Base-by-base conservation (phyloP, 2,113 vertebrate species). In the Bufo bufo region DNA sequence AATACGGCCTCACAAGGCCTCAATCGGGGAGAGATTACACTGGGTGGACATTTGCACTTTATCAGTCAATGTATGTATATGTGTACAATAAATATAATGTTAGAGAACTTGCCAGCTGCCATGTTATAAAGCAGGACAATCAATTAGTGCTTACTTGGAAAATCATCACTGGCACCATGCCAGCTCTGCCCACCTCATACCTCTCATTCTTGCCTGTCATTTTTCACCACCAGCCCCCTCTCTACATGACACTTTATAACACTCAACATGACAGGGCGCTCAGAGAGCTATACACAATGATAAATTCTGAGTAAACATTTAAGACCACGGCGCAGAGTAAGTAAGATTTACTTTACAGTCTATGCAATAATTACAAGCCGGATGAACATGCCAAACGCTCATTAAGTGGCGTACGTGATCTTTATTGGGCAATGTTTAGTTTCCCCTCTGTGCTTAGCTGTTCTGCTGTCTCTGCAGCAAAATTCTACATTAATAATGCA, bases 401-500 rank as follows among this genome's bases (percentile, higher is more conserved):
- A 11, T 81, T 50, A 83, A 33, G 61, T 7, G 14, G 43, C 16
- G 20, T 81, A 33, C 69, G 47, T n/a, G 50, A 65, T 83, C 61
- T 83, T n/a, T 52, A 83, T 52, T 50, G 23, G 54, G 43, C 58
- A 49, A 49, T 10, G 80, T 65, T 63, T 63, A 47, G 33, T 50
- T 33, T 2, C 47, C 12, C 71, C 45, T 14, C 33, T 86, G 49
- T 63, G 4, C 47, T 86, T 74, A 61, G 45, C 63, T 69, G 20
- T 77, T 79, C 61, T 69, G 65, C 12, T 45, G 23, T 79, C 49
- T 7, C 49, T 56, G 85, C 61, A 65, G 58, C 14, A 65, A 54
- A 56, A 54, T 49, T 43, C 47, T 52, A 56, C 61, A 86, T 86
- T 80, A 79, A 79, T 78, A 86, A 86, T 86, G 58, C 33, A 86